Evolutionary conservation across 2,113 vertebrate species (phyloP).

Genomic region (Nothoprocta perdicaria): DNA sequence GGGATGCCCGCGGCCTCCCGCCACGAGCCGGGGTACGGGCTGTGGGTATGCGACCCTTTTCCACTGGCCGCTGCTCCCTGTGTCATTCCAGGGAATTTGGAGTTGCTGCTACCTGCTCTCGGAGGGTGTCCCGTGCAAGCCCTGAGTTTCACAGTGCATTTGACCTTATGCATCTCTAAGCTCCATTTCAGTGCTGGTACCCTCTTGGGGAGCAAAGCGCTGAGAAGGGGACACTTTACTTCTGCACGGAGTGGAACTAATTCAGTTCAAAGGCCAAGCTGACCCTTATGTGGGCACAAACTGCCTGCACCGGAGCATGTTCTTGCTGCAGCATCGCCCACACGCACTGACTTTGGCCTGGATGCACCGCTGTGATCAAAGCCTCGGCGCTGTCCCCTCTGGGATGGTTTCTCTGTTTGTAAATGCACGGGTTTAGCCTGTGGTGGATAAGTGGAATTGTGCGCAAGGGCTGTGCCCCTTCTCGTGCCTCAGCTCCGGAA

Average conservation of each 20-base stretch:
- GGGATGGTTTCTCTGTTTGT: too few relatives aligned
- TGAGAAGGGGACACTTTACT: not conserved
- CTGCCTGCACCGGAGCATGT: not conserved
- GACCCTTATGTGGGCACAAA: rapidly evolving
- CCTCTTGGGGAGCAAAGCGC: not conserved
- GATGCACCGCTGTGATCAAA: too few relatives aligned
- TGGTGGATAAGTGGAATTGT: too few relatives aligned
- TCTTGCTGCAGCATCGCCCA: not conserved
- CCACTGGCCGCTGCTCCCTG: not conserved
- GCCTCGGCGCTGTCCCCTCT: too few relatives aligned
- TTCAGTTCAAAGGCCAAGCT: not conserved
- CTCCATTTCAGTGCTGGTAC: rapidly evolving
- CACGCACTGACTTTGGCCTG: not conserved
- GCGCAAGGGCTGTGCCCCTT: not conserved
- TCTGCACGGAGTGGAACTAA: rapidly evolving
- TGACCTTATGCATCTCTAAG: not conserved
- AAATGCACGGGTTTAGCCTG: too few relatives aligned
- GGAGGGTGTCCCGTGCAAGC: rapidly evolving
- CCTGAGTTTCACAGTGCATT: too few relatives aligned
- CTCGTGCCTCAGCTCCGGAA: not conserved
- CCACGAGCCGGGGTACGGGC: not conserved
- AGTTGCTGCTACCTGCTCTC: not conserved
- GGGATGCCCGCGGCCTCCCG: not conserved
- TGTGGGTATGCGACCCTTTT: not conserved
- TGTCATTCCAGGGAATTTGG: not conserved